Percentiles rank a stretch among this genome's conserved stretches.
Evolutionary conservation across 2,888 invertebrate species (phyloP).

Genomic region (Limnephilus lunatus): DNA sequence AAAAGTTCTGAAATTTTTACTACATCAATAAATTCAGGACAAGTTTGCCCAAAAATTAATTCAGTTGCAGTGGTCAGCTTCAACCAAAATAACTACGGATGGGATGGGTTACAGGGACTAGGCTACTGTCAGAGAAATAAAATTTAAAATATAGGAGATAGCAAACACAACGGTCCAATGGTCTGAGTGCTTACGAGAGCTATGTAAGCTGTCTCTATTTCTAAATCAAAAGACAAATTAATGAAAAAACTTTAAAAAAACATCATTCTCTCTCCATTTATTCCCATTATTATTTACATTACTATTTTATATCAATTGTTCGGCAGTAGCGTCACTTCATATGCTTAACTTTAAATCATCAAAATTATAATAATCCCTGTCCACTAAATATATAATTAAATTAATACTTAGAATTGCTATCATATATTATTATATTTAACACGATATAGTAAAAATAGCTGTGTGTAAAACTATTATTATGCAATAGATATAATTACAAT

Average conservation of each 20-base stretch:
- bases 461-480: constrained; percentile 29
- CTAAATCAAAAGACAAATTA: neutral
- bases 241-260: neutral
- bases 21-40: no score
- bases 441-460: constrained; percentile 9
- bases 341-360: neutral
- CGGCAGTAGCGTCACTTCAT: neutral
- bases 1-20: no score
- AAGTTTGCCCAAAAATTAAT: no score
- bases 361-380: constrained; percentile 6
- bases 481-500: constrained; percentile 9
- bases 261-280: neutral
- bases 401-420: constrained; percentile 11
- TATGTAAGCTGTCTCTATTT: neutral
- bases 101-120: no score
- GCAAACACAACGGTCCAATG: neutral
- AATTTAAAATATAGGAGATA: no score
- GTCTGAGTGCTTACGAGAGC: neutral
- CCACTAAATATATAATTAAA: constrained; percentile 8
- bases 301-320: neutral
- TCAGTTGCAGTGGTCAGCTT: no score
- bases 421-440: neutral
- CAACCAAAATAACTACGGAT: no score
- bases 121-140: no score
- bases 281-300: neutral